Base-by-base conservation (phyloP, 2,797 vertebrate species). In the Danio choprae region DNA sequence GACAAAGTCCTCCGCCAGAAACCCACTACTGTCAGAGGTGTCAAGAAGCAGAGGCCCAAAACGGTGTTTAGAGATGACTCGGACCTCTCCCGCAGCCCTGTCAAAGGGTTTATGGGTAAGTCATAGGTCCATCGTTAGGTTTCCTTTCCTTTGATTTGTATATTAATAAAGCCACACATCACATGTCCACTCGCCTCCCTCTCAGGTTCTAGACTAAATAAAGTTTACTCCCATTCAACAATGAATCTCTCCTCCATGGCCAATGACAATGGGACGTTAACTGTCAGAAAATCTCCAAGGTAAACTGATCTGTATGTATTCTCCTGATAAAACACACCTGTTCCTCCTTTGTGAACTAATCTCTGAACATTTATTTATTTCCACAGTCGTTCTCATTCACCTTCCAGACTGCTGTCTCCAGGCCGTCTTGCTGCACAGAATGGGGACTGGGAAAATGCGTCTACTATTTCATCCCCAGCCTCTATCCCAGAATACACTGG, bases 401-500 rank as follows among this genome's bases (percentile, higher is more conserved):
- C 96, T 0, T 93, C 95, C 0, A 93, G 96, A 64, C 90, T 95
- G 48, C 93, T 91, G 92, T 98, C 96, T 73, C 96, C 96, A 0
- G 93, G 94, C 73, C 92, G 96, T 64, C 83, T 86, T 10, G 88
- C 93, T 10, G 85, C 83, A 65, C 95, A 94, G 13, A 95, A 95
- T 50, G 94, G 96, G 6, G 96, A 98, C 83, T 98, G 97, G 97
- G 97, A 98, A 68, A 96, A 91, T 0, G 94, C 92, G 15, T 97
- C 96, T 4, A 96, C 94, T 0, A 93, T 96, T 76, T 98, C 97
- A 0, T 97, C 96, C 1, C 94, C 96, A 0, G 94, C 95, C 0
- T 98, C 97, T 0, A 95, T 98, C 82, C 96, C 97, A 2, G 97
- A 98, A 85, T 97, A 98, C 84, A 97, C 96, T 43, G 97, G 96